Evolutionary conservation across 2,113 vertebrate genomes (phyloP), one percentile per base, ranked within the genome.

Genomic region (Micronisus gabar): DNA sequence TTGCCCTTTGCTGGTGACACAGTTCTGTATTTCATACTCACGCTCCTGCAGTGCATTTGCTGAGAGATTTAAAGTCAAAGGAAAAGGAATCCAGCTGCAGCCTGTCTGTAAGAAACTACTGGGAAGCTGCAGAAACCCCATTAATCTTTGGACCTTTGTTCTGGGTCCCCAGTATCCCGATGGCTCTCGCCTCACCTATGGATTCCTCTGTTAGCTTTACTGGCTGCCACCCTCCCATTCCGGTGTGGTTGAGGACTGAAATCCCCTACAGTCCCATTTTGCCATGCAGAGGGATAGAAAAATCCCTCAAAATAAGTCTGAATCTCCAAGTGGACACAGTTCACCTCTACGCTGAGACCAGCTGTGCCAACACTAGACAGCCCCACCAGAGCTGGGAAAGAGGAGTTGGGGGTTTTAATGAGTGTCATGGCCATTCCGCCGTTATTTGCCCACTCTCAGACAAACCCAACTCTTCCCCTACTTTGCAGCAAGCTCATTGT

Each of bases 341-440:
- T 47, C 55, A 81, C 67, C 23, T 55, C 75, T 70, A 43, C 2
- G 1, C 81, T 4, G 0, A 68, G 72, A 71, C 34, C 40, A 16
- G 13, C 67, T 83, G 55, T 47, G 74, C 59, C 93, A 96, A 95
- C 87, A 74, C 74, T 32, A 21, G 80, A 47, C 45, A 36, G 59
- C 72, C 81, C 71, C 74, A 93, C 59, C 89, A 50, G 7, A 90
- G 59, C 74, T 84, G 80, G 90, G 79, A 90, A 86, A 86, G 59
- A 52, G 86, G 67, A 32, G 41, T 71, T 83, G 0, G 0, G 48
- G 66, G 29, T 38, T 87, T 90, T 96, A 94, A 93, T 95, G 81
- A 95, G 89, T 63, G 71, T 88, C 96, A 88, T 4, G 84, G 85
- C 67, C 89, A 63, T 95, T 93, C 82, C 81, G 67, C 41, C 65